phyloP scores from a whole-genome alignment of 2,888 invertebrate genomes.

The Crematogaster levior region DNA sequence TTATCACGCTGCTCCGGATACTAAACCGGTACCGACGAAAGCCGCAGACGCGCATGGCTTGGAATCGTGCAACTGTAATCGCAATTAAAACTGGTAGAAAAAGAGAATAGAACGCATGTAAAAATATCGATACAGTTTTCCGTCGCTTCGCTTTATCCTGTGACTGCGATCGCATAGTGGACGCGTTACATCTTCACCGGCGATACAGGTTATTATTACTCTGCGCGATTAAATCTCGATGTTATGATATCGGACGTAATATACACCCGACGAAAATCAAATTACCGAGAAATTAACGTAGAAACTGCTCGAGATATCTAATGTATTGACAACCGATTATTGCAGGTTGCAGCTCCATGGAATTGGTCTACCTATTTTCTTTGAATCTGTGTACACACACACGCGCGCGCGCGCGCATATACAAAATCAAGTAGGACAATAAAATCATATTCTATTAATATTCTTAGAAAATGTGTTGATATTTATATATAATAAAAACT shows the following conservation, averaged over 20 bases:
- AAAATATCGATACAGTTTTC: slow-evolving; percentile 33
- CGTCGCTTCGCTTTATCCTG: slow-evolving; percentile 7
- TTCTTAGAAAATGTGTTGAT: neutral
- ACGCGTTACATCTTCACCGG: neutral
- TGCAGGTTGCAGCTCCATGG: neutral
- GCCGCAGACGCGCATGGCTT: slow-evolving; percentile 40
- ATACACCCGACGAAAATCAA: slow-evolving; percentile 23
- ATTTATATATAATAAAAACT: too few species aligned
- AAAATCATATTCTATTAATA: slow-evolving; percentile 17
- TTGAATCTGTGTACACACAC: neutral
- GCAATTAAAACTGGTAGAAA: slow-evolving; percentile 39
- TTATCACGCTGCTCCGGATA: slow-evolving; percentile 59
- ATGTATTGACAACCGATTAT: slow-evolving; percentile 29
- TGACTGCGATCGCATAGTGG: neutral
- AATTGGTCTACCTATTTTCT: neutral
- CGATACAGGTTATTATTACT: slow-evolving; percentile 18
- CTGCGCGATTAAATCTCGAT: slow-evolving; percentile 1
- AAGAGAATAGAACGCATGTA: neutral
- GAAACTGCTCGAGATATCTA: slow-evolving; percentile 30
- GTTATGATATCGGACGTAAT: slow-evolving; percentile 24
- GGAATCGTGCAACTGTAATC: slow-evolving; percentile 46
- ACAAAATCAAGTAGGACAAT: neutral
- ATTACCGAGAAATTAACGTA: slow-evolving; percentile 29
- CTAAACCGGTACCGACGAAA: slow-evolving; percentile 70
- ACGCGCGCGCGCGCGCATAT: too few species aligned